These are phyloP conservation scores for Linepithema humile DNA, from an alignment of 1,140 invertebrate species.

Conservation along the genomic window DNA sequence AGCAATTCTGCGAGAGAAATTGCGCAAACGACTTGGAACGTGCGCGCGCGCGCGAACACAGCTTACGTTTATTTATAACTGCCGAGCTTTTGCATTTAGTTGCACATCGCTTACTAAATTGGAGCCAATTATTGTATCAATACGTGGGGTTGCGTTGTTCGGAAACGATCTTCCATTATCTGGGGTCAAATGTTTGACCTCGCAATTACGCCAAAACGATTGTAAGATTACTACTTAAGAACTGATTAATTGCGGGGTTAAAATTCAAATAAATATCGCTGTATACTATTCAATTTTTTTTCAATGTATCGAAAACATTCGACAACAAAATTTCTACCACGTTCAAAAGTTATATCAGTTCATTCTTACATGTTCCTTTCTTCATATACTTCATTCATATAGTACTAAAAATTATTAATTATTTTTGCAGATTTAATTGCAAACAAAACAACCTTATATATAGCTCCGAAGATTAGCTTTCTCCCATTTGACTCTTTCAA, in stretches of 20 bases:
- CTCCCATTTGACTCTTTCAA: background rate
- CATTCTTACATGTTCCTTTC: background rate
- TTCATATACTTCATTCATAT: background rate
- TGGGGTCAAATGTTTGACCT: slow-evolving; percentile 40
- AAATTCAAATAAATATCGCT: background rate
- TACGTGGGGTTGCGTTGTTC: background rate
- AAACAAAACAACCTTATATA: too few relatives aligned
- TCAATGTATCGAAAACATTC: background rate
- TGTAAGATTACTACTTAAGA: slow-evolving; percentile 7
- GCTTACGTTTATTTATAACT: background rate
- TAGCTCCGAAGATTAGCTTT: background rate
- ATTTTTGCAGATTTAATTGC: too few relatives aligned
- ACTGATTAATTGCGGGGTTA: background rate
- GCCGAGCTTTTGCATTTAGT: background rate
- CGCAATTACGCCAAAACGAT: slow-evolving; percentile 20
- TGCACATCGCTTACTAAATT: slow-evolving; percentile 16
- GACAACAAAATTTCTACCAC: background rate
- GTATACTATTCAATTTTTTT: slow-evolving; percentile 10
- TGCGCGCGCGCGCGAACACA: background rate
- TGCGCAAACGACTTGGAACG: background rate
- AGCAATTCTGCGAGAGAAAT: slow-evolving; percentile 16
- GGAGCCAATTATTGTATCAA: slow-evolving; percentile 15
- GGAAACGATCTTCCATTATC: slow-evolving; percentile 50
- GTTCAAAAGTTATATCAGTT: background rate
- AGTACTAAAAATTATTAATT: background rate